Evolutionary conservation across 2,888 invertebrate species (phyloP), one percentile per base, ranked within the genome.

Genomic region (Arenicola marina): DNA sequence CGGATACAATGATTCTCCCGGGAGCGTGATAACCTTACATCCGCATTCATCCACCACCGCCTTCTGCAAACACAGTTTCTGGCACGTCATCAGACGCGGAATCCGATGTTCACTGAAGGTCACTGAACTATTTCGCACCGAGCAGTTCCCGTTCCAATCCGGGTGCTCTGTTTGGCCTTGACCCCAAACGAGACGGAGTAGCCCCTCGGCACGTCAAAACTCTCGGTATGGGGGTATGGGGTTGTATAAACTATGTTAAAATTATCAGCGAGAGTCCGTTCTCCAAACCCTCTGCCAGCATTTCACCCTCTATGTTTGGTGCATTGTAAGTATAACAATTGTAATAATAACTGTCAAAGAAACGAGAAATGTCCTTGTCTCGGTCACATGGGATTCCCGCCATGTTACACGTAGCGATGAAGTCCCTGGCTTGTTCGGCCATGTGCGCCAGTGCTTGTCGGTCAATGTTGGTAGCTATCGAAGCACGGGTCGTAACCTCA

Each of bases 401-500:
- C 48, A 64, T 65, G 15, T 68, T 58, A 53, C 69, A 69, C 1
- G 65, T 69, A 21, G 69, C 69, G 44, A 69, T 61, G 56, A 69
- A 69, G 56, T 69, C 69, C 51, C 69, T 69, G 59, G 69, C 69
- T 1, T 68, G 69, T 2, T 69, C 69, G 18, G 68, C 69, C 4
- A 65, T 68, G 1, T 29, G 11, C 4, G 59, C 18, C 26, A 69
- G 55, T 3, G 63, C 4, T 2, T 46, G 11, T 26, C 53, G 32
- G 38, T 62, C 59, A 31, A 69, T 63, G 51, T 69, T 69, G 4
- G 68, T 69, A 2, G 69, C 69, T 24, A 69, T 44, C 7, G 65
- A 55, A 4, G 68, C 69, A 4, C 69, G 28, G 1, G 68, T 65
- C 18, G n/a, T n/a, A n/a, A n/a, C n/a, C n/a, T n/a, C n/a, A n/a